phyloP scores from a whole-genome alignment of 2,888 invertebrate species.

The Habroteleia sp. region DNA sequence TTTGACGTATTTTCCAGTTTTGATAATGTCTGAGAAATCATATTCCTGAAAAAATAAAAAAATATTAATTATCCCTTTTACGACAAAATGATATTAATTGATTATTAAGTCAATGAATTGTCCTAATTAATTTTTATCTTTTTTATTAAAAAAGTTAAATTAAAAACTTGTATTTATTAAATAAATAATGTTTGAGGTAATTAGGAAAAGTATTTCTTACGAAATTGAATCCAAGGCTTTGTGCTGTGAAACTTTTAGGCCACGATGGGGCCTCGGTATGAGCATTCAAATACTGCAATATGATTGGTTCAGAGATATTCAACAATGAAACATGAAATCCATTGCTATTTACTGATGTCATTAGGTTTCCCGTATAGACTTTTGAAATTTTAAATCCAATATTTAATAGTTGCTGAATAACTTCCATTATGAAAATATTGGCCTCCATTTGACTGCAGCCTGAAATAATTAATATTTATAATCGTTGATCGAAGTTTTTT shows the following conservation, averaged over 20 bases:
- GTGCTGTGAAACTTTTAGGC: conserved; percentile 78
- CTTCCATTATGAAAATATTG: conserved; percentile 74
- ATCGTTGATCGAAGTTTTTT: no score
- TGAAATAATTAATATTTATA: conserved; percentile 76
- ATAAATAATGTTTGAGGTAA: no score
- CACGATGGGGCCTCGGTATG: conserved; percentile 83
- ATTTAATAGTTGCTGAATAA: conserved; percentile 71
- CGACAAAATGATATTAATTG: no score
- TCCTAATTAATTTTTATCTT: neutral
- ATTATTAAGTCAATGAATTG: no score
- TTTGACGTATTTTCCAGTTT: conserved; percentile 11
- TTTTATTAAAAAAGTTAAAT: neutral
- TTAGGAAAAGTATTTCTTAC: no score
- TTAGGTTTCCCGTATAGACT: conserved; percentile 81
- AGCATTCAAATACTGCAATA: conserved; percentile 83
- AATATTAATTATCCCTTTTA: no score
- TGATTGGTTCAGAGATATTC: conserved; percentile 81
- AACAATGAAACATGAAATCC: conserved; percentile 89
- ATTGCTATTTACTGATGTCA: conserved; percentile 88
- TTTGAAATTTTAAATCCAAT: conserved; percentile 67
- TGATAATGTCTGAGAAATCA: conserved; percentile 10
- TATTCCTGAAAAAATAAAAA: conserved; percentile 3
- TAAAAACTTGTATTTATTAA: conserved; percentile 15
- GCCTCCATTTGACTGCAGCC: conserved; percentile 81
- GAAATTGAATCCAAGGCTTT: conserved; percentile 27